A percentile compares a stretch with the other conserved stretches of the same genome.
Conservation (phyloP, 2,797 vertebrate species). For the Tapirus indicus region DNA sequence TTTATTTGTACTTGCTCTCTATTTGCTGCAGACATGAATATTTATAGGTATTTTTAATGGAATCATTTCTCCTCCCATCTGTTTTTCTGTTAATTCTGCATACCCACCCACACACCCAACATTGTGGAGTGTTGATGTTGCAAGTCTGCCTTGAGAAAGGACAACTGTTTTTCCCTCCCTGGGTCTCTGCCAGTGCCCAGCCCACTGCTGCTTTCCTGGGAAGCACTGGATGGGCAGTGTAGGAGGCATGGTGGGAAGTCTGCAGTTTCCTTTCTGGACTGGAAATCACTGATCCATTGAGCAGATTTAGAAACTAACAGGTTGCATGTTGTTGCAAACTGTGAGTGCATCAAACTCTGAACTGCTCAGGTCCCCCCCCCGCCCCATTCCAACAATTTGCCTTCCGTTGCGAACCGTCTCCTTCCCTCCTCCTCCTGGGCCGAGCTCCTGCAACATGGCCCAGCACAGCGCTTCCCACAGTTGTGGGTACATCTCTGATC, state of each 20-base stretch:
- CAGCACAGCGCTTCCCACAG: not conserved
- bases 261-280: not conserved
- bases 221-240: rapidly evolving
- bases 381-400: not conserved
- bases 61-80: not conserved
- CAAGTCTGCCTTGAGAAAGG: not conserved
- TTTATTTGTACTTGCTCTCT: not conserved
- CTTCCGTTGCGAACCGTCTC: not conserved
- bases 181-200: not conserved
- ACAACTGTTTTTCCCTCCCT: not conserved
- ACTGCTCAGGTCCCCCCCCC: not conserved
- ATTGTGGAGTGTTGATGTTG: rapidly evolving
- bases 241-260: not conserved
- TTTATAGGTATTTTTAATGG: not conserved
- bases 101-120: not conserved
- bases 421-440: not conserved
- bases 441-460: not conserved
- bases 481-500: not conserved
- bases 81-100: not conserved
- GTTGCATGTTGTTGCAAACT: not conserved
- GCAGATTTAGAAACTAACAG: not conserved
- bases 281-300: not conserved
- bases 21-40: not conserved
- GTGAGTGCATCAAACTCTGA: rapidly evolving
- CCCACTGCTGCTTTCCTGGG: not conserved